Conservation (phyloP, 2,113 vertebrate genomes). For the Speoplatyrhinus poulsoni region DNA sequence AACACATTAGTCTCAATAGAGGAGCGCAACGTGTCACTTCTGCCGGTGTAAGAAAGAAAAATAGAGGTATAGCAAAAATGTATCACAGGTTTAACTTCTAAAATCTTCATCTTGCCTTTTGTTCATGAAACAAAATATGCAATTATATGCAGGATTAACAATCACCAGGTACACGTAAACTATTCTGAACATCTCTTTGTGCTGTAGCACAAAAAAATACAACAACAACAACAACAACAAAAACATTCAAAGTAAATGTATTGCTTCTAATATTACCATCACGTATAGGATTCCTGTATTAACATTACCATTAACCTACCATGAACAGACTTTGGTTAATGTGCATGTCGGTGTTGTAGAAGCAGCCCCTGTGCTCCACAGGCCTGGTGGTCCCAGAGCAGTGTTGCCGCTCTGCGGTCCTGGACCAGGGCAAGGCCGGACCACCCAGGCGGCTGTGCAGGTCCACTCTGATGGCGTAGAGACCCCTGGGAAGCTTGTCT, state of each 20-base stretch:
- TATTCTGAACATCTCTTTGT: no score
- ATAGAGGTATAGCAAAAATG: not conserved
- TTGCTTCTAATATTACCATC: no score
- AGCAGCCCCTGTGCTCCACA: conserved; percentile 78
- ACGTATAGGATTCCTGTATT: no score
- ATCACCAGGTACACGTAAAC: no score
- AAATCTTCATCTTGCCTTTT: no score
- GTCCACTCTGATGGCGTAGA: conserved; percentile 80
- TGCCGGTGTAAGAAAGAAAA: not conserved
- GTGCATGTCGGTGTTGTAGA: conserved; percentile 79
- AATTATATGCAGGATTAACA: no score
- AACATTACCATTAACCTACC: conserved; percentile 67
- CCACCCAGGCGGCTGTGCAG: conserved; percentile 79
- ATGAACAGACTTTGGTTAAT: conserved; percentile 81
- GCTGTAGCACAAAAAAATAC: no score
- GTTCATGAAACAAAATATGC: no score
- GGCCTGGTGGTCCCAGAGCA: conserved; percentile 66
- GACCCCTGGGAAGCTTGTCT: conserved; percentile 86
- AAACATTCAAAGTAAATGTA: no score
- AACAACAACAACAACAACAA: no score
- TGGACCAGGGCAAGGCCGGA: conserved; percentile 58
- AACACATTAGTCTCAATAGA: conserved; percentile 35
- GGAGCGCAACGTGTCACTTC: not conserved
- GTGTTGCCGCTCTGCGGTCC: conserved; percentile 56
- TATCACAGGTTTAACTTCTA: no score